These are phyloP conservation scores for Epinotia demarniana DNA, from an alignment of 2,888 invertebrate genomes.

Conservation along the genomic window DNA sequence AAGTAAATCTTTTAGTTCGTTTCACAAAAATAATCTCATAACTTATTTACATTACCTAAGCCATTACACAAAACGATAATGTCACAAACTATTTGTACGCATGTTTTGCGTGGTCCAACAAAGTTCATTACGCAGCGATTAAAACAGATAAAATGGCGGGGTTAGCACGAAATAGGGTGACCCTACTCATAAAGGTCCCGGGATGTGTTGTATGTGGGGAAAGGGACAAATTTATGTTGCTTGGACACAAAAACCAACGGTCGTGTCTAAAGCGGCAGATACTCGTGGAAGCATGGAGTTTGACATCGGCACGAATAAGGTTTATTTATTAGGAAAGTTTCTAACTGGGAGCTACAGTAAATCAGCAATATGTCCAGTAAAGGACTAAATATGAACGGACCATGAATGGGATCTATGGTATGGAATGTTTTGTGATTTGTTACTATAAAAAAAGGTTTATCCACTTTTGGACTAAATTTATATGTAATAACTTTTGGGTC, in stretches of 20 bases:
- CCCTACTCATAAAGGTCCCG: constrained; percentile 78
- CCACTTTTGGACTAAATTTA: constrained; percentile 26
- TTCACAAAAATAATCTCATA: constrained; percentile 7
- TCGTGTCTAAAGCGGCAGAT: constrained; percentile 69
- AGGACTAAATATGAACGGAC: constrained; percentile 54
- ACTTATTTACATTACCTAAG: constrained; percentile 31
- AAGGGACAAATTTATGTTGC: constrained; percentile 77
- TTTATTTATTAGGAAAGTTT: constrained; percentile 83
- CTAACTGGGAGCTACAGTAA: constrained; percentile 71
- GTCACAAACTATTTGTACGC: constrained; percentile 41
- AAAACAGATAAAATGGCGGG: constrained; percentile 76
- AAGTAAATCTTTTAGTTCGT: neutral
- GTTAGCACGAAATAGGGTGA: constrained; percentile 67
- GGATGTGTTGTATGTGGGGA: constrained; percentile 71
- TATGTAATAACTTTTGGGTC: constrained; percentile 18
- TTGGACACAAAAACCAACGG: constrained; percentile 72
- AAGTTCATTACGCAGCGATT: constrained; percentile 76
- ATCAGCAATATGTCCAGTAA: constrained; percentile 73
- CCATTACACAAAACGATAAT: constrained; percentile 45
- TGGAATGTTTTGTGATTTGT: constrained; percentile 45
- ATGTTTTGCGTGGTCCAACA: constrained; percentile 54
- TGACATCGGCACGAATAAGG: constrained; percentile 78
- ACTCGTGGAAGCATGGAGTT: constrained; percentile 75
- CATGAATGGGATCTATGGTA: constrained; percentile 47
- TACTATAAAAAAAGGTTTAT: constrained; percentile 39